Evolutionary conservation across 2,113 vertebrate species (phyloP), one percentile per base, ranked within the genome.

Genomic region (Upupa epops): DNA sequence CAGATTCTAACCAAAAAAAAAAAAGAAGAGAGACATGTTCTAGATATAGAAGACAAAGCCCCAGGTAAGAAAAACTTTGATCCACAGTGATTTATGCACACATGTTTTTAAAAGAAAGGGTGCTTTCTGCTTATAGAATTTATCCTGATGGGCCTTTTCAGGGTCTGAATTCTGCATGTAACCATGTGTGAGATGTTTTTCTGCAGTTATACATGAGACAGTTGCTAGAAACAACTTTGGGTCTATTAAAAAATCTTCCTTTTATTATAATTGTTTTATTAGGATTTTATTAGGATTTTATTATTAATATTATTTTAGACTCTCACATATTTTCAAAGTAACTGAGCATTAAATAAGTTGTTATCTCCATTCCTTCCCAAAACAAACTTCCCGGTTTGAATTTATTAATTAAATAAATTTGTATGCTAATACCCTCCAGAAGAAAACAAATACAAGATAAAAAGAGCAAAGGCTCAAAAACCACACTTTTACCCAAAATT

Each of bases 51-150:
- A 90, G 77, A 83, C 54, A 88, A 74, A 95, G 69, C 5, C 37
- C 46, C 20, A 46, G 45, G 45, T 68, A 74, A 74, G 65, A 86
- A 94, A 83, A 68, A 20, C 56, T 90, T 93, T 86, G 86, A n/a
- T 34, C 42, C n/a, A 4, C 13, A 37, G 15, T 42, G 69, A 86
- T 83, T 88, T 90, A 93, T 4, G 4, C 32, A 45, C 7, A 1
- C 2, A 0, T 82, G 40, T 36, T 49, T 40, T 81, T 37, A 71
- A 56, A 88, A 13, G 9, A 37, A 66, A 12, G 7, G 13, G 11
- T 60, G 12, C 71, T 83, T 68, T 83, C 65, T 72, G 21, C 69
- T 79, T 58, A 70, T 54, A 26, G 58, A 88, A 66, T 76, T 85
- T 49, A 46, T 70, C 32, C 22, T 48, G 40, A 61, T 4, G 2